These are phyloP conservation scores for Pseudanteris insignis DNA, from an alignment of 2,888 invertebrate genomes.

Conservation along the genomic window DNA sequence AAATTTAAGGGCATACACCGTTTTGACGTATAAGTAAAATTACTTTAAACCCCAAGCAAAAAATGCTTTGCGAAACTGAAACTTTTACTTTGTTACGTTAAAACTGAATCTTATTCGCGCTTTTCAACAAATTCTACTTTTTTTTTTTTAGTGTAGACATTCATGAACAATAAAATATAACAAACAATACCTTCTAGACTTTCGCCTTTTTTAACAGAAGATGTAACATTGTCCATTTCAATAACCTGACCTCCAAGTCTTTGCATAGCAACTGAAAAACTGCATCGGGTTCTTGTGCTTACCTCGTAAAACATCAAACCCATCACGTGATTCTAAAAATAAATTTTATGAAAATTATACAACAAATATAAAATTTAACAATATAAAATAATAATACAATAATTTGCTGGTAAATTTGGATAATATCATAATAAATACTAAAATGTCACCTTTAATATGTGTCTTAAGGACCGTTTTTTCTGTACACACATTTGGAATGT, in stretches of 20 bases:
- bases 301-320: slow-evolving; percentile 97
- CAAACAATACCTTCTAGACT: slow-evolving; percentile 77
- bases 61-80: too few relatives aligned
- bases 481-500: slow-evolving; percentile 82
- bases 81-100: too few relatives aligned
- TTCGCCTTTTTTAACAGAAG: slow-evolving; percentile 97
- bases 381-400: too few relatives aligned
- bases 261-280: slow-evolving; percentile 97
- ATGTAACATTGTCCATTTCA: slow-evolving; percentile 87
- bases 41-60: too few relatives aligned
- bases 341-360: too few relatives aligned
- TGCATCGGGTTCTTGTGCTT: slow-evolving; percentile 95
- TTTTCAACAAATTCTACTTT: too few relatives aligned
- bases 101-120: too few relatives aligned
- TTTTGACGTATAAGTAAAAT: too few relatives aligned
- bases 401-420: too few relatives aligned
- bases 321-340: slow-evolving; percentile 87
- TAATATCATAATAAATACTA: background rate
- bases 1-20: too few relatives aligned
- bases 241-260: slow-evolving; percentile 93
- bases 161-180: background rate
- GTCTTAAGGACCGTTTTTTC: slow-evolving; percentile 85
- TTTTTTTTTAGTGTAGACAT: too few relatives aligned
- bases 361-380: too few relatives aligned
- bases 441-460: slow-evolving; percentile 75